Percentiles rank a stretch among this genome's conserved stretches.
Evolutionary conservation across 2,113 vertebrate genomes (phyloP).

Genomic region (Echinops telfairi): DNA sequence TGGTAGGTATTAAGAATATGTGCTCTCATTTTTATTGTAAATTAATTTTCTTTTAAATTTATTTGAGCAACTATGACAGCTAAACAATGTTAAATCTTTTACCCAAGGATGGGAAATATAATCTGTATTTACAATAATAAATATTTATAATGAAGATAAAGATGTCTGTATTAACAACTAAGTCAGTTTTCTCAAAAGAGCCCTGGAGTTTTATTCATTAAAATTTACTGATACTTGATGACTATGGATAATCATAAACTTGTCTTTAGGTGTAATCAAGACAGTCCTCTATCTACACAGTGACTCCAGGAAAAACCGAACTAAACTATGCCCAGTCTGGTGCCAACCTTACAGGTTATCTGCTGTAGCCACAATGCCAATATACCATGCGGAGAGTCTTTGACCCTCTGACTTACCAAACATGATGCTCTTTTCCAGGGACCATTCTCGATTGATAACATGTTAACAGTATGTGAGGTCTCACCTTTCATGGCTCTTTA

Average conservation of each 20-base stretch:
- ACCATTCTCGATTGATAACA: too few species aligned
- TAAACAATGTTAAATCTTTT: neutral
- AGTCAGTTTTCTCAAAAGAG: neutral
- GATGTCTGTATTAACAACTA: neutral
- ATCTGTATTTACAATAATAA: neutral
- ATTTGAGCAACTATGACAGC: neutral
- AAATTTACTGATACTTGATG: neutral
- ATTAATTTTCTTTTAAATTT: neutral
- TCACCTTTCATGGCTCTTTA: too few species aligned
- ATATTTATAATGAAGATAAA: neutral
- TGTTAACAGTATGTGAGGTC: too few species aligned
- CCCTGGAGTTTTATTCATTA: neutral
- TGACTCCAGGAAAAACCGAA: too few species aligned
- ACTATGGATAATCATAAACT: neutral
- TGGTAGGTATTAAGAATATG: neutral
- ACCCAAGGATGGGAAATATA: neutral
- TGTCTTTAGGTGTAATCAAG: neutral
- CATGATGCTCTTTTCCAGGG: too few species aligned
- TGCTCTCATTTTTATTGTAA: neutral
- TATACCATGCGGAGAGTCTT: too few species aligned
- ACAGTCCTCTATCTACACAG: too few species aligned
- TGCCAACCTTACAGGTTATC: too few species aligned
- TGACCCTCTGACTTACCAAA: too few species aligned
- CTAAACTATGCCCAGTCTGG: too few species aligned
- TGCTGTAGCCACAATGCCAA: too few species aligned